These are phyloP conservation scores for Heliconius congener DNA, from an alignment of 1,140 invertebrate genomes.

Conservation along the genomic window DNA sequence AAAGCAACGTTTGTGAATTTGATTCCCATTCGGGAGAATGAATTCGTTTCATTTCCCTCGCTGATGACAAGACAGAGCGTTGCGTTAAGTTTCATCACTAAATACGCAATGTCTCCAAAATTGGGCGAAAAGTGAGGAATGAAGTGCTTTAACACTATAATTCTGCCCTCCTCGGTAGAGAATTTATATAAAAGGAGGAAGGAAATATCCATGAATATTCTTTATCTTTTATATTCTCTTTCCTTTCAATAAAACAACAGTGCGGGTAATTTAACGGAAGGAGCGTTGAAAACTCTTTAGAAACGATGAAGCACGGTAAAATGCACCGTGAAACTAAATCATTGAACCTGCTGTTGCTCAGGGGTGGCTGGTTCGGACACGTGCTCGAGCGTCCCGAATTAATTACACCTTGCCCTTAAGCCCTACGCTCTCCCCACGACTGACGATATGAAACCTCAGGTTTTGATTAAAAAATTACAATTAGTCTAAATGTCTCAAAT, in stretches of 20 bases:
- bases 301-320: not conserved
- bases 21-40: too few species aligned
- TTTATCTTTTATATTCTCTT: not conserved
- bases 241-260: not conserved
- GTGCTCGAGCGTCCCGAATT: conserved; percentile 4
- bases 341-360: not conserved
- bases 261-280: not conserved
- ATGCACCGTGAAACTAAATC: not conserved
- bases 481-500: too few species aligned
- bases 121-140: too few species aligned
- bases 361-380: not conserved
- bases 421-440: not conserved
- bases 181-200: too few species aligned
- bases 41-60: too few species aligned
- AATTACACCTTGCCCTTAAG: not conserved
- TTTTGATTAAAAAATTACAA: not conserved
- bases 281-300: not conserved
- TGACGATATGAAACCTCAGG: not conserved
- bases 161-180: not conserved
- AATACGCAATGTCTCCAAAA: too few species aligned
- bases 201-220: not conserved
- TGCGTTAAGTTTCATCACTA: too few species aligned
- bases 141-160: too few species aligned
- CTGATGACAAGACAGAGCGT: too few species aligned
- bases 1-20: too few species aligned